Percentiles rank a stretch among this genome's conserved stretches.
These are phyloP conservation scores for Chymomyza procnemis DNA, from an alignment of 2,888 invertebrate species.

Conservation along the genomic window DNA sequence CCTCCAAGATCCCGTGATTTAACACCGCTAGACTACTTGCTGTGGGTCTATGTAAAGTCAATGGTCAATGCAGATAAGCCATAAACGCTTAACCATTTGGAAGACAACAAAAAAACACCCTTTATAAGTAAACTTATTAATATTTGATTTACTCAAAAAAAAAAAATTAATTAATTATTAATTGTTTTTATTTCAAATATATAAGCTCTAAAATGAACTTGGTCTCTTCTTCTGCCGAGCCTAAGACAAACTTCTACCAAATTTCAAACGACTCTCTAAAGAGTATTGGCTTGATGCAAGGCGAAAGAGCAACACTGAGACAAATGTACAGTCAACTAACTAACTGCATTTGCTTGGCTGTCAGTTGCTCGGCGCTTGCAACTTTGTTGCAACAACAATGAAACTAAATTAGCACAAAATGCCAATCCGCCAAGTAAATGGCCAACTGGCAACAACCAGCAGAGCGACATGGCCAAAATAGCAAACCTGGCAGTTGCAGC, in stretches of 20 bases:
- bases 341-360: not conserved
- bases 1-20: no score
- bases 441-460: constrained; percentile 28
- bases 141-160: no score
- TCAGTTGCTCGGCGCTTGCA: not conserved
- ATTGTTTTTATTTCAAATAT: no score
- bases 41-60: no score
- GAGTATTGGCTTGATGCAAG: not conserved
- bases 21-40: no score
- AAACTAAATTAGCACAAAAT: constrained; percentile 3
- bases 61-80: no score
- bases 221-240: no score
- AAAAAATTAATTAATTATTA: no score
- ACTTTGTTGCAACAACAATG: not conserved
- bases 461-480: not conserved
- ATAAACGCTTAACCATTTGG: no score
- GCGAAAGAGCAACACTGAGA: not conserved
- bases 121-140: no score
- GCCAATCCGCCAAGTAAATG: constrained; percentile 33
- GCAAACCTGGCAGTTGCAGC: not conserved
- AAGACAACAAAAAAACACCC: no score
- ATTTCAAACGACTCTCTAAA: not conserved
- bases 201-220: no score
- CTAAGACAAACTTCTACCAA: not conserved
- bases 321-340: not conserved